A percentile compares a stretch with the other conserved stretches of the same genome.
These are phyloP conservation scores for Gambusia yucatana DNA, from an alignment of 2,797 vertebrate species.

Conservation along the genomic window DNA sequence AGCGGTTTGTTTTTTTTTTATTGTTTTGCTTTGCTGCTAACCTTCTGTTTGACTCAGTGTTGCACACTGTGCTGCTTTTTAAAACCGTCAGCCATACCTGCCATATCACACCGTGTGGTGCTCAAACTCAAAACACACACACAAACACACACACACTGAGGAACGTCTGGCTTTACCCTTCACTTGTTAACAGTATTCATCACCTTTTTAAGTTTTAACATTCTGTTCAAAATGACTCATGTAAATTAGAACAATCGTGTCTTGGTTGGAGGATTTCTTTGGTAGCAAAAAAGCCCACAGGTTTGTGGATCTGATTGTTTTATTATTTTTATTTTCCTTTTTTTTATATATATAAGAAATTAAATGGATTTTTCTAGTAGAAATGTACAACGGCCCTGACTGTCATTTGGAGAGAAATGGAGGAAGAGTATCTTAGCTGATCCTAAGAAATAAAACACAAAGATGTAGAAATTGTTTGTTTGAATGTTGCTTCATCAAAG, in stretches of 20 bases:
- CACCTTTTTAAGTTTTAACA: slow-evolving; percentile 36
- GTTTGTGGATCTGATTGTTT: slow-evolving; percentile 81
- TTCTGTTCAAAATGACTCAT: slow-evolving; percentile 59
- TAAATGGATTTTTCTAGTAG: slow-evolving; percentile 91
- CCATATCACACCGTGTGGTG: slow-evolving; percentile 78
- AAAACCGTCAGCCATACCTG: slow-evolving; percentile 59
- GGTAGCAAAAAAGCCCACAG: slow-evolving; percentile 75
- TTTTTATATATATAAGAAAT: slow-evolving; percentile 82
- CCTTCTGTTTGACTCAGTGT: slow-evolving; percentile 62
- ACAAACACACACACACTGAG: slow-evolving; percentile 50
- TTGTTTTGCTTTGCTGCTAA: slow-evolving; percentile 81
- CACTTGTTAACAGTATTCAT: slow-evolving; percentile 75
- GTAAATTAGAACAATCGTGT: slow-evolving; percentile 74
- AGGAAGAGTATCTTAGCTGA: slow-evolving; percentile 41
- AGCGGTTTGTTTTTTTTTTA: slow-evolving; percentile 65
- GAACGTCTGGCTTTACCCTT: slow-evolving; percentile 58
- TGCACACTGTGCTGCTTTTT: slow-evolving; percentile 68
- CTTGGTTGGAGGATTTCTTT: slow-evolving; percentile 73
- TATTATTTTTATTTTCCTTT: slow-evolving; percentile 68
- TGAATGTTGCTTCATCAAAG: slow-evolving; percentile 55
- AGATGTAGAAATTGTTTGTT: slow-evolving; percentile 59
- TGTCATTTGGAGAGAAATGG: slow-evolving; percentile 73
- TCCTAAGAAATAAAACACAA: slow-evolving; percentile 86
- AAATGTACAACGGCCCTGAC: slow-evolving; percentile 81
- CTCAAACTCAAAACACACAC: slow-evolving; percentile 58